A percentile compares a stretch with the other conserved stretches of the same genome.
These are phyloP conservation scores for Halictus quadricinctus DNA, from an alignment of 2,888 invertebrate species.

Conservation along the genomic window DNA sequence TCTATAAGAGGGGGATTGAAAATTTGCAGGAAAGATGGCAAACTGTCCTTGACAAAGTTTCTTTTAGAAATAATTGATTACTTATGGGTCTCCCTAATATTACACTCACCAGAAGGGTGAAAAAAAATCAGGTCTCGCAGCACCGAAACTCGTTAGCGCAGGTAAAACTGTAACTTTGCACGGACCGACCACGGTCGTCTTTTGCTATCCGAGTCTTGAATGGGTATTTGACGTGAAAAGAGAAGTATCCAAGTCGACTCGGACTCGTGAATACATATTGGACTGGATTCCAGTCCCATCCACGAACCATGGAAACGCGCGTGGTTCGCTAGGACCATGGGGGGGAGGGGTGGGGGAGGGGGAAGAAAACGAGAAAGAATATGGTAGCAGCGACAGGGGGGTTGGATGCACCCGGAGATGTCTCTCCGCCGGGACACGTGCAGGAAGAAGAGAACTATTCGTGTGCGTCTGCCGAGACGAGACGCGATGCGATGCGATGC, in stretches of 20 bases:
- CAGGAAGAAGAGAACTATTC: slow-evolving; percentile 31
- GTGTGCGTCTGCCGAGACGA: slow-evolving; percentile 14
- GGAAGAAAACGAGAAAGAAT: slow-evolving; percentile 10
- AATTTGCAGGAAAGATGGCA: too few species aligned
- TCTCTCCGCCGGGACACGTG: slow-evolving; percentile 46
- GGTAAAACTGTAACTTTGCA: too few species aligned
- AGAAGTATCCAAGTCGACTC: not conserved
- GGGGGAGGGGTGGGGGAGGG: too few species aligned
- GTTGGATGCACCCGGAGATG: slow-evolving; percentile 43
- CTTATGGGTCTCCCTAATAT: too few species aligned
- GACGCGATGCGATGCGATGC: not conserved
- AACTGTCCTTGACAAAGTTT: too few species aligned
- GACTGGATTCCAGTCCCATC: not conserved
- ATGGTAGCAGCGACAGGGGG: slow-evolving; percentile 9
- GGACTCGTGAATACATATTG: slow-evolving; percentile 6
- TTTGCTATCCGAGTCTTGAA: not conserved
- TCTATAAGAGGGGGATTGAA: too few species aligned
- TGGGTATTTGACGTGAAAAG: not conserved
- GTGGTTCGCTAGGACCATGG: not conserved
- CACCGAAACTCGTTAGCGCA: too few species aligned
- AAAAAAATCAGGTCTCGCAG: too few species aligned
- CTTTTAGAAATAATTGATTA: too few species aligned
- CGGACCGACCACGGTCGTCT: not conserved
- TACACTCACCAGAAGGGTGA: too few species aligned
- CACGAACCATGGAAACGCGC: not conserved